Base-by-base conservation (phyloP, 2,113 vertebrate genomes). In the Catharus minimus region DNA sequence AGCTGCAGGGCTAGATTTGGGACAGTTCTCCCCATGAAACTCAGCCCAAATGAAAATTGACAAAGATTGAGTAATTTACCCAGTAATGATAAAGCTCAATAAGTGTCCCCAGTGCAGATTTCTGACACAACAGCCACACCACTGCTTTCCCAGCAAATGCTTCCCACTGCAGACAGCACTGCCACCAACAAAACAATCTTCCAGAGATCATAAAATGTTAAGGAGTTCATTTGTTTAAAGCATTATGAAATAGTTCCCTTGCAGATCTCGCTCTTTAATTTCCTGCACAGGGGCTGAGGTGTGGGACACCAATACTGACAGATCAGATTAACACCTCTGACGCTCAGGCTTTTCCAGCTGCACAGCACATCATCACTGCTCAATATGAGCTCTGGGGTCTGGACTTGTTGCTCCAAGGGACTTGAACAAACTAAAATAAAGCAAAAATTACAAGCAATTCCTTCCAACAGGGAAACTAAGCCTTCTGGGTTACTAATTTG, bases 151-250 rank as follows among this genome's bases (percentile, higher is more conserved):
- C 76, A 90, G 90, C 80, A 80, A 92, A 69, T 0, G 7, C 47
- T 66, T 81, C 12, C 16, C 81, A 23, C 74, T 23, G 67, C 82
- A 84, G 79, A 16, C 87, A 67, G 86, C n/a, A 13, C 33, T 60
- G 89, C 92, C 14, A 38, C 92, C 95, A 95, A 94, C 94, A 91
- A 94, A 96, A 90, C 96, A 95, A 95, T 95, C 92, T 43, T 8
- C 77, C 83, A 61, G 78, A 89, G 93, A 96, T 95, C 86, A 76
- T 52, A 64, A 86, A 94, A 80, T 95, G 96, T 96, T 96, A 95
- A 97, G 95, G 92, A 96, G 96, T 95, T 96, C 96, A 94, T 96
- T 96, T 97, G 96, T 96, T 97, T 97, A 97, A 97, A 96, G 92
- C 92, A 92, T 95, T 94, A 95, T 96, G 95, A 95, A 96, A 96